Base-by-base conservation (phyloP, 2,888 invertebrate genomes). In the Chaetoderma sp. region DNA sequence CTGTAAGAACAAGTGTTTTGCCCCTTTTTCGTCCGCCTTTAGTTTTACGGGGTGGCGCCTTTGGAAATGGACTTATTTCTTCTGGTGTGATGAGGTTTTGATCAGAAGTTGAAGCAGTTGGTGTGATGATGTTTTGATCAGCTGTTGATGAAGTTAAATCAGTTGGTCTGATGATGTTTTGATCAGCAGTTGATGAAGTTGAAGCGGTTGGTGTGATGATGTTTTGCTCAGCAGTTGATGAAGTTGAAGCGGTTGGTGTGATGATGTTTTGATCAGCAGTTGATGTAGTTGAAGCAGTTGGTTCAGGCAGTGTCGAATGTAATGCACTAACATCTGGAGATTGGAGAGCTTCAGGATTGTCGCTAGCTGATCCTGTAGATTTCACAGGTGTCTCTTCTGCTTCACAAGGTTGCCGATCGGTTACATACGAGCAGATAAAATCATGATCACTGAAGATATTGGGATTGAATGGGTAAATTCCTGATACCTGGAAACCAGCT, bases 391-490 rank as follows among this genome's bases (percentile, higher is more conserved):
- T 47, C 47, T 8, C 10, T 18, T 18, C 47, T 23, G 47, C 8
- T 6, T 10, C n/a, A 36, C 10, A n/a, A 36, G 10, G 10, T 10
- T 10, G 47, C 47, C 47, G 8, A n/a, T 45, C 47, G 6, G 47
- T 45, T 45, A 45, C 47, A n/a, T 18, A 45, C 21, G 10, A 75
- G 70, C 18, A 45, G 6, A 45, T 8, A 18, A 45, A 45, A 18
- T 45, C 47, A 18, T 45, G 18, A 6, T 45, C 47, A 6, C 47
- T n/a, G 21, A 45, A 45, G 6, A 45, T n/a, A 45, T 45, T 8
- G 6, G 18, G 8, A 68, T 86, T 73, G 62, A 75, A 82, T 8
- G 82, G 78, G 63, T 61, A 83, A 47, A 83, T 85, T 56, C 83
- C 84, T 32, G 82, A 76, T 42, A 74, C 73, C 73, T 71, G 68